These are phyloP conservation scores for Danio aesculapii DNA, from an alignment of 2,797 vertebrate genomes.

Conservation along the genomic window DNA sequence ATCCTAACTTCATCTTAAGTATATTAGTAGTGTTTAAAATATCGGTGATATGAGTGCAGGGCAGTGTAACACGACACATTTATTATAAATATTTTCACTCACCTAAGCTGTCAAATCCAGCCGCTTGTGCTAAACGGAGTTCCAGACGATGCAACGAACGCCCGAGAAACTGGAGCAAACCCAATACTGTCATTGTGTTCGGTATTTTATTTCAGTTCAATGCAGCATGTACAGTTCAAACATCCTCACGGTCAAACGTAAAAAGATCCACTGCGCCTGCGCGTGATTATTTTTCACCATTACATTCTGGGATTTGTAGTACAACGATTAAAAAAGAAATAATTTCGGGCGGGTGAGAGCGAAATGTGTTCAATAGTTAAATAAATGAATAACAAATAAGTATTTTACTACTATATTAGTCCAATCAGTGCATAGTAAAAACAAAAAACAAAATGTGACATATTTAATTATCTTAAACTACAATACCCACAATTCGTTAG, in stretches of 20 bases:
- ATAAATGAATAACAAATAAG: background rate
- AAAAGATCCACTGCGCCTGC: constrained; percentile 26
- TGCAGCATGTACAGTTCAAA: constrained; percentile 40
- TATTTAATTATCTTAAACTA: background rate
- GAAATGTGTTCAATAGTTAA: background rate
- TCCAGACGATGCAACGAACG: constrained; percentile 74
- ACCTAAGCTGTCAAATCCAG: constrained; percentile 76
- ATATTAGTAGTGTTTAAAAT: background rate
- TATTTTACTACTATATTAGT: background rate
- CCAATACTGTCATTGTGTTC: constrained; percentile 64
- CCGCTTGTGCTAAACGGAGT: constrained; percentile 69
- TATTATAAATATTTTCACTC: constrained; percentile 53
- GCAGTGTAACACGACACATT: background rate
- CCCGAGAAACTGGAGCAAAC: constrained; percentile 71
- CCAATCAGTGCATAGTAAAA: background rate
- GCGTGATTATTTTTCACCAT: background rate
- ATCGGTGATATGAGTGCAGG: background rate
- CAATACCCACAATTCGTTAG: background rate
- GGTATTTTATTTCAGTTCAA: constrained; percentile 24
- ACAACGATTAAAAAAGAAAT: background rate
- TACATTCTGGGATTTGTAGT: constrained; percentile 48
- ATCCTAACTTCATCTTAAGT: background rate
- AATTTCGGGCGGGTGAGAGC: background rate
- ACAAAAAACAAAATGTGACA: too few species aligned
- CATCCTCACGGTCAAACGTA: constrained; percentile 74